Base-by-base conservation (phyloP, 1,140 invertebrate species). In the Ceratosolen fusciceps region DNA sequence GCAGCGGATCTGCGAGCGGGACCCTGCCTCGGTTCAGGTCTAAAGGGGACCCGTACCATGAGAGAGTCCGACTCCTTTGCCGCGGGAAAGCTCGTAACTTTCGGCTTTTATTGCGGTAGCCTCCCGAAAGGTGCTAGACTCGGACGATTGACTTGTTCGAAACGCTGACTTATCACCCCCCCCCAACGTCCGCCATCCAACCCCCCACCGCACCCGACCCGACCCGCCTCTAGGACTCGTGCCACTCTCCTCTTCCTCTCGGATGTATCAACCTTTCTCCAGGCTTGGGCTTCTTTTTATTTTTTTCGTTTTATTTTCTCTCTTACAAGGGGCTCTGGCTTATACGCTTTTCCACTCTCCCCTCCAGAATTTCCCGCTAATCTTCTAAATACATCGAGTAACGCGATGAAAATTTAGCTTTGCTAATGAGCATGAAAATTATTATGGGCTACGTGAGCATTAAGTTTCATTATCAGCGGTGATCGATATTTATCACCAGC, bases 141-240 rank as follows among this genome's bases (percentile, higher is more conserved):
- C 4, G 14, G 29, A 16, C 29, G 29, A 78, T 78, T 72, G 43
- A 78, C 49, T 77, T 52, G 24, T 77, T 71, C 26, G 68, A 78
- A 37, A 37, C 47, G 26, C 29, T 2, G 52, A 26, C 56, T 34
- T 52, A 68, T 49, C 62, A 54, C 74, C 60, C 62, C 34, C 39
- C 58, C n/a, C n/a, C n/a, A n/a, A n/a, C n/a, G n/a, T n/a, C n/a
- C n/a, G n/a, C n/a, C n/a, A n/a, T n/a, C n/a, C n/a, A n/a, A n/a
- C n/a, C n/a, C n/a, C n/a, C n/a, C n/a, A n/a, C n/a, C n/a, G n/a
- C n/a, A n/a, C n/a, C n/a, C n/a, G n/a, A n/a, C n/a, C n/a, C n/a
- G n/a, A n/a, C n/a, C n/a, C n/a, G n/a, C n/a, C n/a, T n/a, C n/a
- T n/a, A n/a, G 0, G 4, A 29, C 39, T 74, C 54, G n/a, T 37